Evolutionary conservation across 2,888 invertebrate species (phyloP), one percentile per base, ranked within the genome.

Genomic region (Nomada ruficornis): DNA sequence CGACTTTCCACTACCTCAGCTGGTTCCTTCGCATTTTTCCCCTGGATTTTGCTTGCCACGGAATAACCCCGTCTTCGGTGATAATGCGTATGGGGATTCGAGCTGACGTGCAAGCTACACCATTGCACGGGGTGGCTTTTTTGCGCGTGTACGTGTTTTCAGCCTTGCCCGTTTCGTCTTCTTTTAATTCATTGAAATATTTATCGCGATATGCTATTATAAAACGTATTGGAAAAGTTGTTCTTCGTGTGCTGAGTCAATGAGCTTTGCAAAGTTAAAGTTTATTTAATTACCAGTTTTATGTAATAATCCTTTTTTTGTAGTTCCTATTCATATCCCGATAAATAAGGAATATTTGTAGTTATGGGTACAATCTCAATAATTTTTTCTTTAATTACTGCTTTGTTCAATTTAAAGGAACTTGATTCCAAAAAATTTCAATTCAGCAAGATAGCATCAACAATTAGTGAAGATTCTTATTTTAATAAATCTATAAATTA

Each of bases 11-110:
- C 76, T 60, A 69, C 75, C 74, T 82, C 77, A 78, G 78, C 82
- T 79, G 82, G 83, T 82, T 83, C 82, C 77, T 69, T 72, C 82
- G 60, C 82, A 79, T 82, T 79, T 82, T 83, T 83, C 72, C 78
- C 78, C 42, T 57, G 68, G 75, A 79, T 83, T 82, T 67, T 63
- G 75, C 77, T 74, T 71, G 74, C 71, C 68, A 60, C 50, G 71
- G 68, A 67, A 68, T 70, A 82, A 74, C 63, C 74, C 63, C 70
- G 60, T 72, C 72, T 65, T 68, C 65, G 50, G 44, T 62, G 75
- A 75, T 82, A 82, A 82, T 65, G 67, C 73, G 82, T 67, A 71
- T 42, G 67, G 60, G 76, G 68, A 81, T 83, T 72, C 72, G 26
- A 70, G 81, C 69, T 73, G 70, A 73, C 73, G 77, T 57, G 70